phyloP scores from a whole-genome alignment of 2,797 vertebrate genomes.

The Pempheris klunzingeri region DNA sequence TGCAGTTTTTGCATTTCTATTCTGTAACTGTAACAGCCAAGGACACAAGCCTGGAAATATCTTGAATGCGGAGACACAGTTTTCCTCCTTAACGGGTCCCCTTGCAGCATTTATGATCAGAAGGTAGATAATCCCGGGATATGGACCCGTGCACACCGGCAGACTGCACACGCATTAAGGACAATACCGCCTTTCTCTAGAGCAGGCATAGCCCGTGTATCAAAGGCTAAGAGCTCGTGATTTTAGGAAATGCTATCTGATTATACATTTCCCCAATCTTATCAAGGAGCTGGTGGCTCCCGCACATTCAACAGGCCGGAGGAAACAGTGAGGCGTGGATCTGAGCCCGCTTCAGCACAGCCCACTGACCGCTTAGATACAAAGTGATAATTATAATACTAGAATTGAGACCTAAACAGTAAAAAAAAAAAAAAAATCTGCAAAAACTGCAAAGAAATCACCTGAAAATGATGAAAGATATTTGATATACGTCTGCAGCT shows the following conservation, averaged over 20 bases:
- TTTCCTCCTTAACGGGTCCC: conserved; percentile 13
- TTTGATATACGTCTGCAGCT: not conserved
- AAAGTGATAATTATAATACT: not conserved
- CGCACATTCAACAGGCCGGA: not conserved
- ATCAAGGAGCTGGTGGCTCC: conserved; percentile 8
- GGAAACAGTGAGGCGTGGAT: not conserved
- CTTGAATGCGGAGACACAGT: not conserved
- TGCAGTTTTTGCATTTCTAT: not conserved
- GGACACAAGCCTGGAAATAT: not conserved
- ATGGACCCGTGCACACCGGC: conserved; percentile 15
- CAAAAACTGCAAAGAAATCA: not conserved
- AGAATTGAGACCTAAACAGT: not conserved
- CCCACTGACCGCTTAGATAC: not conserved
- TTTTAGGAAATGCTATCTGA: conserved; percentile 37
- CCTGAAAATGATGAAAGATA: too few species aligned
- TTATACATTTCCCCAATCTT: conserved; percentile 15
- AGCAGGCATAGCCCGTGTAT: conserved; percentile 34
- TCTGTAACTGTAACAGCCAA: conserved; percentile 13
- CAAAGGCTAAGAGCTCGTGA: conserved; percentile 48
- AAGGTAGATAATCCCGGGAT: conserved; percentile 45
- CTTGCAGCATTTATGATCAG: conserved; percentile 44
- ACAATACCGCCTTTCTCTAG: conserved; percentile 50
- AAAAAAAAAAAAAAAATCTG: not conserved
- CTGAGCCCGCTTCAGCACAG: not conserved
- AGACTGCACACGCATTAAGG: conserved; percentile 24